These are phyloP conservation scores for Iguana delicatissima DNA, from an alignment of 2,797 vertebrate genomes.

Conservation along the genomic window DNA sequence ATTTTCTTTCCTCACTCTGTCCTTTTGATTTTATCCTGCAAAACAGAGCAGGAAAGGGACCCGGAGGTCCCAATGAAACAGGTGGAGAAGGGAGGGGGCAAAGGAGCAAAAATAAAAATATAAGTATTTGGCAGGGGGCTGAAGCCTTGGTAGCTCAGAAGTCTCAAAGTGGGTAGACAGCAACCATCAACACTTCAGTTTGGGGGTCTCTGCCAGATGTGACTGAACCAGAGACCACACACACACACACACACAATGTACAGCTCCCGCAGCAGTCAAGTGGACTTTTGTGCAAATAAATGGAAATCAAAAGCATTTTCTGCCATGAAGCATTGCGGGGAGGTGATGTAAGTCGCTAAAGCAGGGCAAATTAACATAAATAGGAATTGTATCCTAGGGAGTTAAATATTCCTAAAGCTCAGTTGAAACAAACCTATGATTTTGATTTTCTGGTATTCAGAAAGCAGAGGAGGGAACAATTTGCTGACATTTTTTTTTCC, in stretches of 20 bases:
- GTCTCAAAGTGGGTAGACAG: not conserved
- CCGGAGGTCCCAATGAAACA: not conserved
- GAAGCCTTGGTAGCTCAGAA: not conserved
- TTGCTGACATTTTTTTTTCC: not conserved
- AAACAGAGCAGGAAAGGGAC: not conserved
- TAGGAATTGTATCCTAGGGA: not conserved
- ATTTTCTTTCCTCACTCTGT: not conserved
- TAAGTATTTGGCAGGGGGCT: not conserved
- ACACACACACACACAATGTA: too few species aligned
- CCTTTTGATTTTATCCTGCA: not conserved
- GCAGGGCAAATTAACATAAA: not conserved
- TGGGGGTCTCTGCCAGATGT: not conserved
- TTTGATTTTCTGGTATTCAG: slow-evolving; percentile 9
- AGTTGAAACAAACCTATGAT: not conserved
- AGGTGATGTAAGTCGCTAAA: not conserved
- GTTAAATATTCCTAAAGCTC: not conserved
- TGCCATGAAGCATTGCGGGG: not conserved
- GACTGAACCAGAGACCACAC: not conserved
- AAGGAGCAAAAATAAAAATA: not conserved
- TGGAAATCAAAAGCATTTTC: slow-evolving; percentile 23
- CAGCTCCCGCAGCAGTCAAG: not conserved
- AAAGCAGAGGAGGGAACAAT: not conserved
- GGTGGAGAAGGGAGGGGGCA: not conserved
- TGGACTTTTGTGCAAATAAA: slow-evolving; percentile 24
- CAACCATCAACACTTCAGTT: not conserved